Evolutionary conservation across 2,797 vertebrate genomes (phyloP).

Genomic region (Adelosebastes latens): DNA sequence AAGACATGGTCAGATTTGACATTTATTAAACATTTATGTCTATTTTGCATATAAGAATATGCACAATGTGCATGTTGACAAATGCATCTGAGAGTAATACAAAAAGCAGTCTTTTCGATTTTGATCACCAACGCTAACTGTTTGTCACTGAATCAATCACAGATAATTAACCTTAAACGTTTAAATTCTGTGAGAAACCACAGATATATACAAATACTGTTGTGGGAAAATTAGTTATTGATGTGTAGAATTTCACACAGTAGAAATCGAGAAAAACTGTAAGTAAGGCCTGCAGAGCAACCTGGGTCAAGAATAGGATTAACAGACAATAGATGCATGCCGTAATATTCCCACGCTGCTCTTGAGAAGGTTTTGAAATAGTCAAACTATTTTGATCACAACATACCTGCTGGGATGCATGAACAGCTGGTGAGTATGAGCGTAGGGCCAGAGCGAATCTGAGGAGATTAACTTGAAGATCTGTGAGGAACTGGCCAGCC

Average conservation of each 20-base stretch:
- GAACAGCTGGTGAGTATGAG: constrained; percentile 91
- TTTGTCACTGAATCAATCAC: constrained; percentile 18
- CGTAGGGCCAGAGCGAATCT: constrained; percentile 92
- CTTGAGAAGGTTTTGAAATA: not conserved
- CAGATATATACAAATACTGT: not conserved
- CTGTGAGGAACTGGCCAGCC: constrained; percentile 94
- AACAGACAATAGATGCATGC: not conserved
- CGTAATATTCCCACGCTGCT: not conserved
- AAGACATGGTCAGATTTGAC: not conserved
- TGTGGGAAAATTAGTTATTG: constrained; percentile 15
- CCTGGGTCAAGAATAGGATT: not conserved
- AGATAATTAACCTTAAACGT: constrained; percentile 26
- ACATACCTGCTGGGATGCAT: constrained; percentile 94
- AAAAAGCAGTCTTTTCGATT: not conserved
- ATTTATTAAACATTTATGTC: not conserved
- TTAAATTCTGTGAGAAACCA: constrained; percentile 25
- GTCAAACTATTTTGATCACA: constrained; percentile 11
- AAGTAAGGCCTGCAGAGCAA: not conserved
- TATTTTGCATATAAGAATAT: not conserved
- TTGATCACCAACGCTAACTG: not conserved
- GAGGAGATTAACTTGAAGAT: constrained; percentile 91
- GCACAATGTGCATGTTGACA: not conserved
- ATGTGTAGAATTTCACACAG: constrained; percentile 11
- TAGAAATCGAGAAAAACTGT: constrained; percentile 3
- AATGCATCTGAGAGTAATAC: not conserved